A percentile compares a stretch with the other conserved stretches of the same genome.
These are phyloP conservation scores for Sialia sialis DNA, from an alignment of 2,113 vertebrate genomes.

Conservation along the genomic window DNA sequence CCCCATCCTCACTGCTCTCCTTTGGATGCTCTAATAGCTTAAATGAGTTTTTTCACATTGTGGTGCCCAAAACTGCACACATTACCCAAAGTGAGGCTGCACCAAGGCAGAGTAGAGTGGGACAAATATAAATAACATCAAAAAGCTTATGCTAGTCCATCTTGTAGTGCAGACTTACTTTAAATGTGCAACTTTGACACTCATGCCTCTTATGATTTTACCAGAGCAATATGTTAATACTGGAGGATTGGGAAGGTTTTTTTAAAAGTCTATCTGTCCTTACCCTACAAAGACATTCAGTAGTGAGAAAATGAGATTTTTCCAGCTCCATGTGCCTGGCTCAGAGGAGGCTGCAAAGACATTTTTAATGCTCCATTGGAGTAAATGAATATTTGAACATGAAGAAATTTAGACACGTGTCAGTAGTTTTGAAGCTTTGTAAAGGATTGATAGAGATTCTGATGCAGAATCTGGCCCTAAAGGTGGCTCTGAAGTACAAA, in stretches of 20 bases:
- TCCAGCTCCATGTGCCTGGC: background rate
- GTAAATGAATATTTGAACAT: background rate
- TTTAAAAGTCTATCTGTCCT: background rate
- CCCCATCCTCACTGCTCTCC: background rate
- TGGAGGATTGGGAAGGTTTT: background rate
- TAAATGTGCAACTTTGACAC: background rate
- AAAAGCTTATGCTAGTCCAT: background rate
- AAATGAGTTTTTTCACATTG: background rate
- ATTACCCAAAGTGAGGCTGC: too few relatives aligned
- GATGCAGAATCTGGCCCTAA: background rate
- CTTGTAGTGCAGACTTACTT: background rate
- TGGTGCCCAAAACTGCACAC: background rate
- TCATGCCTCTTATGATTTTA: background rate
- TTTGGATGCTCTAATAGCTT: background rate
- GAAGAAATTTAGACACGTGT: background rate
- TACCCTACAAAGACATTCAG: background rate
- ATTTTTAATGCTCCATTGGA: background rate
- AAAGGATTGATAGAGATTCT: background rate
- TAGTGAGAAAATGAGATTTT: background rate
- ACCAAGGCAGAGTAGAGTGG: background rate
- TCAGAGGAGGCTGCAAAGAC: background rate
- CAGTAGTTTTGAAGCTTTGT: background rate
- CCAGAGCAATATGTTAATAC: background rate
- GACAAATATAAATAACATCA: background rate
- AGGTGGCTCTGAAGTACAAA: constrained; percentile 2